Evolutionary conservation across 2,888 invertebrate species (phyloP), one percentile per base, ranked within the genome.

Genomic region (Ennomos erosarius): DNA sequence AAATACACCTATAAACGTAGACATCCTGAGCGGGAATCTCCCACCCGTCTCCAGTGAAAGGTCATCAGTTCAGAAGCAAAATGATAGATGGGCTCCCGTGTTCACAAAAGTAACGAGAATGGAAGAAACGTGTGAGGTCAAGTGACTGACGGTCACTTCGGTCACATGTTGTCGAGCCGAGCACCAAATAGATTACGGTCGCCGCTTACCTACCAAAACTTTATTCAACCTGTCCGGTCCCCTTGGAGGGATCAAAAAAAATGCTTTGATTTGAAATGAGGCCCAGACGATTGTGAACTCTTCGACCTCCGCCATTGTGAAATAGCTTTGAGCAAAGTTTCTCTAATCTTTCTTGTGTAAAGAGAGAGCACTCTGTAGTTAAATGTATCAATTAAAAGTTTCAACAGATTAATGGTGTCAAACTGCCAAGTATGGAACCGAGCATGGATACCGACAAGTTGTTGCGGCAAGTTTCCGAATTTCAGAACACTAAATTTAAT

Each of bases 61-160:
- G 80, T 78, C 82, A 80, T 77, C 73, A 79, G 76, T 73, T 77
- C 71, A 73, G 70, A 70, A 74, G 72, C 73, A 82, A 84, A 82
- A 88, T 90, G 87, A 88, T 87, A 80, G 84, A 88, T 87, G 85
- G 78, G 75, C 74, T 74, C 77, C 69, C 76, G 76, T 77, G 79
- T 75, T 79, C 81, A 81, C 81, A 83, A 84, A 84, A 84, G 83
- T 85, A 83, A 82, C 83, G 81, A 87, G 74, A 83, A 82, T 81
- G 74, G 75, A 76, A 81, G 81, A 82, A 81, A 86, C 79, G 81
- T 81, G 82, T 81, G 84, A 85, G 85, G 84, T 87, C 86, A 81
- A 78, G 79, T 81, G 79, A 74, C 76, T 78, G 78, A 83, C 81
- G 78, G 71, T 63, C 68, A 59, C 57, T 65, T 65, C 81, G 79